Base-by-base conservation (phyloP, 2,888 invertebrate genomes). In the Mythimna pallens region DNA sequence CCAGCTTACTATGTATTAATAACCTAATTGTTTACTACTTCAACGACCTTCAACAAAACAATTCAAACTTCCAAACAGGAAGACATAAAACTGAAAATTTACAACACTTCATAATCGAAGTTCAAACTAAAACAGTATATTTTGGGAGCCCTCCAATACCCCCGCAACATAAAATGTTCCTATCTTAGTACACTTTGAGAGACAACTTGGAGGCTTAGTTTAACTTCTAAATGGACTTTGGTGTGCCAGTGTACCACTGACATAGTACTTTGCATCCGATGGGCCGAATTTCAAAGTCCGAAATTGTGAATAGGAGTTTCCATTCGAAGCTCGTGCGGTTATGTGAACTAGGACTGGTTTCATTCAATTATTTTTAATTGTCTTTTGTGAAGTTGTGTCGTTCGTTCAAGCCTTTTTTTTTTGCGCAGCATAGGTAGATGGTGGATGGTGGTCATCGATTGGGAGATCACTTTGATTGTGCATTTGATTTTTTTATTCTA, bases 331-430 rank as follows among this genome's bases (percentile, higher is more conserved):
- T 59, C 68, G 78, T 70, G 69, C 68, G 78, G 70, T 68, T 64
- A 36, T 78, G 54, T 62, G 65, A 67, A 65, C 74, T 74, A 70
- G 65, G 34, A 62, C 65, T 62, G 67, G 74, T 78, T 78, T 78
- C 25, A 74, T 74, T 70, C 82, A 80, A 81, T 81, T 82, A 81
- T 78, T 81, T 82, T 82, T 74, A 81, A 82, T 81, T 78, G 70
- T 70, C 67, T 73, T 61, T 63, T 52, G 36, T 58, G 20, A 43
- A 70, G 61, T 67, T 65, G 62, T 61, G 73, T 73, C 64, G 67
- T 34, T 55, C 52, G 43, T 43, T 69, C 55, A 69, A 22, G 12
- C 10, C 4, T 50, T 57, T 79, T 69, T 69, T 76, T 12, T 30
- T 34, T 3, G 25, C 6, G 20, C 43, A 17, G 12, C 52, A 25